phyloP scores from a whole-genome alignment of 2,797 vertebrate species.

The Lateolabrax maculatus region DNA sequence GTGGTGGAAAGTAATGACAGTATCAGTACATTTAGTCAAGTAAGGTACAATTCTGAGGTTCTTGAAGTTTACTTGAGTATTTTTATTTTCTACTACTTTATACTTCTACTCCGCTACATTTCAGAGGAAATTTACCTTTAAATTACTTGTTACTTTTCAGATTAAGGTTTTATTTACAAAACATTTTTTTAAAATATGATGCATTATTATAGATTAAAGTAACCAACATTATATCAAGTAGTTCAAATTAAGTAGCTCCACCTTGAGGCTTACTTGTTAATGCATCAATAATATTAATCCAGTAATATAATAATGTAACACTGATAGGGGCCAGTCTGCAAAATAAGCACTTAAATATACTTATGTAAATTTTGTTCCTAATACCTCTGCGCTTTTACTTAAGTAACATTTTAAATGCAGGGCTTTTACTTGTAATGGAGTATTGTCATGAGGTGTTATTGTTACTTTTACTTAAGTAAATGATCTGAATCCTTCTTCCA shows the following conservation, averaged over 20 bases:
- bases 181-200: neutral
- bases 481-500: neutral
- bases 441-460: neutral
- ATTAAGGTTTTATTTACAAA: neutral
- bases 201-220: neutral
- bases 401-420: neutral
- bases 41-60: neutral
- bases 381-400: neutral
- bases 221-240: neutral
- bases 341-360: neutral
- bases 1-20: neutral
- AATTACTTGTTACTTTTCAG: neutral
- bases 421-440: neutral
- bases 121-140: neutral
- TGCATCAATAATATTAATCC: neutral
- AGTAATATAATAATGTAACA: neutral
- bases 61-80: neutral
- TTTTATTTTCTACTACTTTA: neutral
- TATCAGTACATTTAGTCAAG: neutral
- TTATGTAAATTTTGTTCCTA: neutral
- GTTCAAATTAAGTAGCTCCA: constrained; percentile 14
- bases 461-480: neutral
- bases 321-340: neutral
- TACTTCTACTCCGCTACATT: neutral
- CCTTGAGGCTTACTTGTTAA: neutral